Conservation (phyloP, 2,888 invertebrate genomes). For the Anagyrus pseudococci region DNA sequence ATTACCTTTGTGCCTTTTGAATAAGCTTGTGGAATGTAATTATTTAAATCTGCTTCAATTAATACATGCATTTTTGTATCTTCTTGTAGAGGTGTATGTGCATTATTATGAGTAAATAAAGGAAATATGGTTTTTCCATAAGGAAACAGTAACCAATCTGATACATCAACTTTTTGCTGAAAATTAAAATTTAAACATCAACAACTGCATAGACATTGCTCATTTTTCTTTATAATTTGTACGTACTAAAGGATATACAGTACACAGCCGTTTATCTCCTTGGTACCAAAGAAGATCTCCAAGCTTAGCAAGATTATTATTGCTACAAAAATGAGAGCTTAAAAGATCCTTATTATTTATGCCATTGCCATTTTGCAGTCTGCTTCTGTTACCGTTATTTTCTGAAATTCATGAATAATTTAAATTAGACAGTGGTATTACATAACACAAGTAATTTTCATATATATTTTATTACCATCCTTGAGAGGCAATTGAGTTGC, state of each 20-base stretch:
- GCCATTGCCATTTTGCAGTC: constrained; percentile 35
- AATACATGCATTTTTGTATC: constrained; percentile 55
- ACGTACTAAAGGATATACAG: constrained; percentile 67
- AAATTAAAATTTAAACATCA: constrained; percentile 20
- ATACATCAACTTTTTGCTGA: constrained; percentile 62
- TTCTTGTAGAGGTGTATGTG: constrained; percentile 45
- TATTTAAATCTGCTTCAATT: constrained; percentile 57
- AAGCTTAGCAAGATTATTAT: constrained; percentile 67
- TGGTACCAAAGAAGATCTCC: constrained; percentile 70
- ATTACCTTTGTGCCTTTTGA: constrained; percentile 55
- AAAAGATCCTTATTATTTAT: constrained; percentile 47
- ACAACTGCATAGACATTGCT: background rate
- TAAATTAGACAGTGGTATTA: background rate
- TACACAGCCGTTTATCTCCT: constrained; percentile 65
- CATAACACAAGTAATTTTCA: background rate
- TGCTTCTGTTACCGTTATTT: constrained; percentile 35
- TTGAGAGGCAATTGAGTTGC: constrained; percentile 42
- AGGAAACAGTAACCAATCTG: constrained; percentile 60
- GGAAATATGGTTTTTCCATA: constrained; percentile 59
- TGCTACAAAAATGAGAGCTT: constrained; percentile 66
- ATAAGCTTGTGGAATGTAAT: constrained; percentile 49
- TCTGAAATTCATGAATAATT: constrained; percentile 30
- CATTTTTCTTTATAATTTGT: background rate
- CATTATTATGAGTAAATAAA: constrained; percentile 52
- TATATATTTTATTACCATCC: constrained; percentile 56